Base-by-base conservation (phyloP, 2,888 invertebrate species). In the Crocallis elinguaria region DNA sequence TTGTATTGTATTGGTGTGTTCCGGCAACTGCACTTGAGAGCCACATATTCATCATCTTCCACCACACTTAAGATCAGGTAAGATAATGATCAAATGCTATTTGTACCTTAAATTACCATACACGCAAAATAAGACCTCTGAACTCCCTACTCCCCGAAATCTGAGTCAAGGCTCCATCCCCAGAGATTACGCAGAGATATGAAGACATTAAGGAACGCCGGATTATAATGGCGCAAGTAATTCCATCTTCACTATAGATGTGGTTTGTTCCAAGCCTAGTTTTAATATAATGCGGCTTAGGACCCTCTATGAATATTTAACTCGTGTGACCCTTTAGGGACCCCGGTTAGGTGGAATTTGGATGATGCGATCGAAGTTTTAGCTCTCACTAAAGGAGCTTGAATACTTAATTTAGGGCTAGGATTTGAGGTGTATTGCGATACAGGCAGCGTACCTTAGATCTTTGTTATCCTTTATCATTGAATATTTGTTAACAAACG, bases 231-330 rank as follows among this genome's bases (percentile, higher is more conserved):
- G 13, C 43, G 13, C 9, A 33, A 56, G 55, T 53, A 55, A 57
- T 51, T 19, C 48, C 36, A 46, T 66, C 38, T 54, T 33, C 30
- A 11, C 46, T 41, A 32, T 45, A 39, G 43, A 48, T 60, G 60
- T 37, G 59, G 53, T 53, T 32, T 39, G 45, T 44, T 44, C 29
- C 35, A 16, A 27, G 45, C 37, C 46, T 69, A 65, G 70, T 68
- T 68, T 66, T 69, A 65, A 65, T 68, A 69, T 61, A 64, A 64
- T 60, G 57, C 60, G 62, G 67, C 62, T 70, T 66, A 62, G 54
- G 32, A 8, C 44, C 52, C 38, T 39, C 61, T 62, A 67, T 75
- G 74, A 73, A 74, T 75, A 75, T 74, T 67, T 64, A 73, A 72
- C 60, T 35, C 46, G 54, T 50, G 57, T 56, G 57, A 67, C 65